Conservation (phyloP, 2,113 vertebrate species). For the Tinamus guttatus region DNA sequence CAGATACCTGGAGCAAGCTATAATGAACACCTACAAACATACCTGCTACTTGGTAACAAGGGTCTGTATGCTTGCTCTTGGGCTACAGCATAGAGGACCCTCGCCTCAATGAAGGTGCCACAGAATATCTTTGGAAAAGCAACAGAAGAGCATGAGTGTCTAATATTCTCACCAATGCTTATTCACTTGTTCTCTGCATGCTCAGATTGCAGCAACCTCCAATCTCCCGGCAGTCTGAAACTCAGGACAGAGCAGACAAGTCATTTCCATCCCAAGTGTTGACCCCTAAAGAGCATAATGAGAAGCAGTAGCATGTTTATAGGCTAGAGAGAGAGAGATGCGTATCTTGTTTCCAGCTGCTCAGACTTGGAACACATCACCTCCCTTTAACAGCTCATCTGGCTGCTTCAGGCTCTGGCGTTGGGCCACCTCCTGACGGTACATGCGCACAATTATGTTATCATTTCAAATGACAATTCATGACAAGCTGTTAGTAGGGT, state of each 20-base stretch:
- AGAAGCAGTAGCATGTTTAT: slow-evolving; percentile 25
- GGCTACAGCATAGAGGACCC: background rate
- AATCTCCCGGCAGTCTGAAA: slow-evolving; percentile 44
- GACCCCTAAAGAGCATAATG: slow-evolving; percentile 31
- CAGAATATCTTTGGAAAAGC: background rate
- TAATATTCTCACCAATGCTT: background rate
- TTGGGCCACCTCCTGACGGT: slow-evolving; percentile 49
- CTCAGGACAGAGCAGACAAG: slow-evolving; percentile 50
- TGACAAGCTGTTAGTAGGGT: slow-evolving; percentile 73
- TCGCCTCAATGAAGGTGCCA: background rate
- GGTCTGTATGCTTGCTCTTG: background rate
- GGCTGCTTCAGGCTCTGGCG: slow-evolving; percentile 65
- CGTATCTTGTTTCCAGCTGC: slow-evolving; percentile 69
- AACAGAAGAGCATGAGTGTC: background rate
- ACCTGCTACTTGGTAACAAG: background rate
- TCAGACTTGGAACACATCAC: slow-evolving; percentile 66
- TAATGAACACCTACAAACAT: background rate
- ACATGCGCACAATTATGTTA: slow-evolving; percentile 58
- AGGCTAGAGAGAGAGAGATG: slow-evolving; percentile 45
- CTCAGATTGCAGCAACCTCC: slow-evolving; percentile 41
- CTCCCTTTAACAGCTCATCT: slow-evolving; percentile 68
- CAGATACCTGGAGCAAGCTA: background rate
- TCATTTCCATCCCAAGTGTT: slow-evolving; percentile 37
- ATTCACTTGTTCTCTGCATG: slow-evolving; percentile 13
- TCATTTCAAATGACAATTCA: slow-evolving; percentile 59